phyloP scores from a whole-genome alignment of 1,140 invertebrate species.

The Drosophila prosaltans region DNA sequence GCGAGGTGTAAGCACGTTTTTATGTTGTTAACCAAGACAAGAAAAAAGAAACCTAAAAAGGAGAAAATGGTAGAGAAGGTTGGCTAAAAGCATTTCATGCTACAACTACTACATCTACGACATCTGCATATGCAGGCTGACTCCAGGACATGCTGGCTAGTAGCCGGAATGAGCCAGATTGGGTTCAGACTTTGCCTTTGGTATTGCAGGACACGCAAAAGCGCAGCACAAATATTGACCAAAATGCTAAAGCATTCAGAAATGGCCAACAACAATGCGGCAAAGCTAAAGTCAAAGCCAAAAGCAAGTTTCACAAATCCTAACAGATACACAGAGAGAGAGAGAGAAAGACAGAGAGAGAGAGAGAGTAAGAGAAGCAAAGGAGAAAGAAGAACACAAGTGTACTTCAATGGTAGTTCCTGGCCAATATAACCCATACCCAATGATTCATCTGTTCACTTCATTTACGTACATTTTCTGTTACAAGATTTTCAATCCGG shows the following conservation, averaged over 20 bases:
- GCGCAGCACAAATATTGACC: conserved; percentile 76
- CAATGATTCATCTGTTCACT: conserved; percentile 25
- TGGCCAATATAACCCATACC: conserved; percentile 9
- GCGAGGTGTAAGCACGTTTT: conserved; percentile 73
- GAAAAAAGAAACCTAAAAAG: not conserved
- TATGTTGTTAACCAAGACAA: conserved; percentile 68
- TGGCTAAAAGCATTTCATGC: conserved; percentile 55
- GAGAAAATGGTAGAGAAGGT: conserved; percentile 21
- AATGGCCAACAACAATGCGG: conserved; percentile 60
- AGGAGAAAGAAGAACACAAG: not conserved
- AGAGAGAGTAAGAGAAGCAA: not conserved
- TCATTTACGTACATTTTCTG: conserved; percentile 37
- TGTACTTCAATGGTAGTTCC: not conserved
- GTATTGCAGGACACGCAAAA: conserved; percentile 54
- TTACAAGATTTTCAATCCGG: conserved; percentile 24
- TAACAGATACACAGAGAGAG: not conserved
- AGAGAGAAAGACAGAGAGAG: too few relatives aligned
- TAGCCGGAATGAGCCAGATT: not conserved
- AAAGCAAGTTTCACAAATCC: conserved; percentile 14
- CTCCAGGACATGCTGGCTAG: conserved; percentile 1
- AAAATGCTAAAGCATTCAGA: conserved; percentile 69
- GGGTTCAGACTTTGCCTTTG: too few relatives aligned
- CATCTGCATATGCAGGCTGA: conserved; percentile 55
- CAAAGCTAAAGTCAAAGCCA: conserved; percentile 17
- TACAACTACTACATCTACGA: conserved; percentile 31